Conservation (phyloP, 2,113 vertebrate genomes). For the Madoqua kirkii region DNA sequence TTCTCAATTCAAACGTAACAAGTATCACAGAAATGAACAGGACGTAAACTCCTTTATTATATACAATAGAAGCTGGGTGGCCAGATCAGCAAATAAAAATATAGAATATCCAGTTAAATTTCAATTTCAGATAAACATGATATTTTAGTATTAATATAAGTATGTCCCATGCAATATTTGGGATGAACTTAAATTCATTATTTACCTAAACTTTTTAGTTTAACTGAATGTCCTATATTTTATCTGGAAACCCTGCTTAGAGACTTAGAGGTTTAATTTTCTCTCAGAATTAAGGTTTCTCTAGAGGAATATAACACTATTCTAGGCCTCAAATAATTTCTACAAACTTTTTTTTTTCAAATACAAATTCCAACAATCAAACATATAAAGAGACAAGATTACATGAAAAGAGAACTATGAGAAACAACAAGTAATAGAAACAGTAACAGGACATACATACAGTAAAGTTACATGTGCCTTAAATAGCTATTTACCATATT, state of each 20-base stretch:
- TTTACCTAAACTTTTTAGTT: slow-evolving; percentile 23
- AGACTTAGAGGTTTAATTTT: neutral
- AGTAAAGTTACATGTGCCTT: neutral
- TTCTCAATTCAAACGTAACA: neutral
- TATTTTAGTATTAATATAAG: neutral
- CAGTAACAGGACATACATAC: neutral
- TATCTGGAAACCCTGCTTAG: neutral
- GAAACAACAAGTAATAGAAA: neutral
- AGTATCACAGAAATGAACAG: neutral
- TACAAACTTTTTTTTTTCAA: neutral
- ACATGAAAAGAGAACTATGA: slow-evolving; percentile 29
- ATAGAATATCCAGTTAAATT: neutral
- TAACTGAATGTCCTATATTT: neutral
- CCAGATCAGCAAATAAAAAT: slow-evolving; percentile 34
- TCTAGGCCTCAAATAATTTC: slow-evolving; percentile 15
- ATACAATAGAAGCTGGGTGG: neutral
- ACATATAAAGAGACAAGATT: neutral
- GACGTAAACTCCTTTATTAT: neutral
- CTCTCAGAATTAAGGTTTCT: slow-evolving; percentile 16
- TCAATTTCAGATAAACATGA: neutral
- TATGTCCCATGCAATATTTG: neutral
- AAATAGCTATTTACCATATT: neutral
- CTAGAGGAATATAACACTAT: neutral
- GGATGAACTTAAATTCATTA: neutral
- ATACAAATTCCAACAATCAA: slow-evolving; percentile 22